Percentiles rank a stretch among this genome's conserved stretches.
Conservation (phyloP, 2,113 vertebrate genomes). For the Gnathonemus echidnorhynchus region DNA sequence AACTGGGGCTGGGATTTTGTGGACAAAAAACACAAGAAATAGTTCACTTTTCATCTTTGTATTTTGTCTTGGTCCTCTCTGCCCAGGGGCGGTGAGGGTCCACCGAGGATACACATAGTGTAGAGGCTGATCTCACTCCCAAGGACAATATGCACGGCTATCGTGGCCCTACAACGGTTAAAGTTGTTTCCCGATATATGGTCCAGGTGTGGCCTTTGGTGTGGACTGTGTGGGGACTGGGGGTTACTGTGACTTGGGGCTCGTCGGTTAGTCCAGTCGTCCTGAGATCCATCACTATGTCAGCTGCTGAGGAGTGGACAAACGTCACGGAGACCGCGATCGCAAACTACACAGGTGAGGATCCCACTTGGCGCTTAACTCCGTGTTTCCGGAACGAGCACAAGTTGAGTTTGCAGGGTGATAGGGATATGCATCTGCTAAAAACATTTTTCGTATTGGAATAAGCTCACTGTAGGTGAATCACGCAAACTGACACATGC, state of each 20-base stretch:
- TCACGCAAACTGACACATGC: not conserved
- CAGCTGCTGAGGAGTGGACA: constrained; percentile 27
- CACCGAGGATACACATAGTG: not conserved
- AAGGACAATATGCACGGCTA: not conserved
- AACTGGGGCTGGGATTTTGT: constrained; percentile 17
- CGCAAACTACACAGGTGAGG: constrained; percentile 59
- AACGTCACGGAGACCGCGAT: constrained; percentile 28
- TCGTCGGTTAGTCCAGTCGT: constrained; percentile 28
- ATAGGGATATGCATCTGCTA: not conserved
- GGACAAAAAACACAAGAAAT: not conserved
- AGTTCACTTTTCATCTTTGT: not conserved
- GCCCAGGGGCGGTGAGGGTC: not conserved
- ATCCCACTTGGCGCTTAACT: not conserved
- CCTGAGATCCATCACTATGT: constrained; percentile 4
- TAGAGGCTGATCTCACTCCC: not conserved
- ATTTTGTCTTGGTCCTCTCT: not conserved
- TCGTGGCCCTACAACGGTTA: constrained; percentile 32
- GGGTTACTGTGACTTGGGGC: constrained; percentile 24
- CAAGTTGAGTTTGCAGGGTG: not conserved
- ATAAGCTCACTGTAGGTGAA: not conserved
- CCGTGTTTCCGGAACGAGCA: not conserved
- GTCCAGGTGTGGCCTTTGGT: constrained; percentile 34
- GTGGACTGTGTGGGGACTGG: constrained; percentile 27
- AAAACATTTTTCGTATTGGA: not conserved
- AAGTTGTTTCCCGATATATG: constrained; percentile 10